Base-by-base conservation (phyloP, 1,140 invertebrate species). In the Drosophila pachea region DNA sequence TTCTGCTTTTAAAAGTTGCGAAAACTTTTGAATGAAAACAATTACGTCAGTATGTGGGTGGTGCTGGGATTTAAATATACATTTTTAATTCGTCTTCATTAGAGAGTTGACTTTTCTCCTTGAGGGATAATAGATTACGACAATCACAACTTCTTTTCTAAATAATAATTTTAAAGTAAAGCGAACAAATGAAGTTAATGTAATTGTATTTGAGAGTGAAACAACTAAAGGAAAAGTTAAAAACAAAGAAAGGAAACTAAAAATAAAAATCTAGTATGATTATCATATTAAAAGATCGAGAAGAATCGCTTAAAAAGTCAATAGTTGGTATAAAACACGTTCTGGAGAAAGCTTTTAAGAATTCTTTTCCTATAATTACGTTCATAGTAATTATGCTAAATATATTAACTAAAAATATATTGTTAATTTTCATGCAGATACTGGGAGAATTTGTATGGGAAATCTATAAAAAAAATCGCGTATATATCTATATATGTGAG, bases 11-110 rank as follows among this genome's bases (percentile, higher is more conserved):
- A 68, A 8, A 60, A 9, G 48, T 40, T 61, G 43, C 50, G 59
- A 68, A 68, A 55, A 35, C 4, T 74, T 61, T 78, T 78, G 61
- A 84, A 83, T 86, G 68, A 70, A 83, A 70, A 69, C 50, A 73
- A 64, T 78, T 79, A 54, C 78, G 78, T 82, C 78, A 82, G 68
- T 32, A 49, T 63, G 78, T 83, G 79, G 75, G 64, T 72, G 75
- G 63, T 74, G 71, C 59, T 72, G 16, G 35, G 33, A 42, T 74
- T 73, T 78, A 75, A 82, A 59, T 77, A 65, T 71, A 74, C 55
- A 43, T 43, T 64, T 42, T 36, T 55, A 43, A 48, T 40, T 31
- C 22, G 63, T 14, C 49, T 50, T 59, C 58, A 74, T 60, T 65
- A 29, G 47, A n/a, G 29, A 66, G 38, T n/a, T 58, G 6, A 43